Conservation (phyloP, 2,113 vertebrate species). For the Strix aluco region DNA sequence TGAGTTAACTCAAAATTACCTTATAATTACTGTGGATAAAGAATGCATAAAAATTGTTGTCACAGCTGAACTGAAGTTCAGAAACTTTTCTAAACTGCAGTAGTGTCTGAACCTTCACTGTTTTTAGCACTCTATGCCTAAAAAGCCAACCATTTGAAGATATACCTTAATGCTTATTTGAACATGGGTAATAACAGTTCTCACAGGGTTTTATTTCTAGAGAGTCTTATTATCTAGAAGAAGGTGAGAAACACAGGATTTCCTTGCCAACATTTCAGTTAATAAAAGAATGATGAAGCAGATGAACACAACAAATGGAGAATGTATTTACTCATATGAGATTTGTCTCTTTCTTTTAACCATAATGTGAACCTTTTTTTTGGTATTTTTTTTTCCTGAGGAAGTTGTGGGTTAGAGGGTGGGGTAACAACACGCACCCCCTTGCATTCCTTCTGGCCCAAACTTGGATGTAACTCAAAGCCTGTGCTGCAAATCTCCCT, state of each 20-base stretch:
- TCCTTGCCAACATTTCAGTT: constrained; percentile 6
- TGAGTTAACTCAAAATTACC: background rate
- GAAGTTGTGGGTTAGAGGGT: constrained; percentile 30
- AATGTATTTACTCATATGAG: background rate
- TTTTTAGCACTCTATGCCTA: background rate
- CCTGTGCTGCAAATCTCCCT: background rate
- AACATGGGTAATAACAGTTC: background rate
- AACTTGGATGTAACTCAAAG: background rate
- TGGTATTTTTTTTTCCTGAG: background rate
- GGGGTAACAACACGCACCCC: background rate
- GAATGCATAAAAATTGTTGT: background rate
- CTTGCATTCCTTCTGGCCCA: background rate
- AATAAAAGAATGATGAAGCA: background rate
- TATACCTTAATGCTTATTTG: background rate
- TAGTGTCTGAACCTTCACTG: background rate
- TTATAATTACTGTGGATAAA: background rate
- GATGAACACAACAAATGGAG: background rate
- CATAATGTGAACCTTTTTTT: background rate
- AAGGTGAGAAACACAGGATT: background rate
- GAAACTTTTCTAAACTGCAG: background rate
- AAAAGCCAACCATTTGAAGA: background rate
- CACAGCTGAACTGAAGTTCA: background rate
- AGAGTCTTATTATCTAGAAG: background rate
- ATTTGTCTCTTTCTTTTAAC: constrained; percentile 15
- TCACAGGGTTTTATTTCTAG: background rate